Evolutionary conservation across 2,888 invertebrate species (phyloP), one percentile per base, ranked within the genome.

Genomic region (Idaea dimidiata): DNA sequence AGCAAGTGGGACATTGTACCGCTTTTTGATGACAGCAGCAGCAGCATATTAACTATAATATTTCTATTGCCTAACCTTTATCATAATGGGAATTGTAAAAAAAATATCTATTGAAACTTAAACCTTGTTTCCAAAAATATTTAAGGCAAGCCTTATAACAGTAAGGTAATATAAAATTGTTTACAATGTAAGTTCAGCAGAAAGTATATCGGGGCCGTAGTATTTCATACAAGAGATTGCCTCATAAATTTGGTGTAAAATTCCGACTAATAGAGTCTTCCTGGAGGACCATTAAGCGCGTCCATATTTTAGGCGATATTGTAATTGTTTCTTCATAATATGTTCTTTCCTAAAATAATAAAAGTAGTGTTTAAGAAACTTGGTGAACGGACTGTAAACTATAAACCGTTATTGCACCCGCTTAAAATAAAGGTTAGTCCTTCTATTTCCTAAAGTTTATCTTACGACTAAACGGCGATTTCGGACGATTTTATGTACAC

Each of bases 261-360:
- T 79, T 82, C 75, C 77, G 81, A 81, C 86, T 87, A 86, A 87
- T 82, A 85, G 80, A 84, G 78, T 77, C 79, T 79, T 85, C 81
- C 80, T 80, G 70, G 69, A 76, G 76, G 79, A 68, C 81, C 83
- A 84, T 87, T 86, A 86, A 82, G 76, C 79, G 77, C 68, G 78
- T 73, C 73, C 72, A 69, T 69, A 71, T 73, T 72, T 70, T 61
- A 68, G 66, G 65, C 65, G 66, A 71, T 71, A 68, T 66, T 56
- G 56, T 17, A 18, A 56, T 56, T 56, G 18, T 56, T 17, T 56
- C 14, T 56, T 14, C 17, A 18, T 56, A 18, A 56, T 56, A 56
- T 56, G n/a, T 56, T 56, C 18, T n/a, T 43, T 14, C 43, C 10
- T 0, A 8, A 10, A 43, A 43, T 43, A 43, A 43, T 43, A 43